Conservation (phyloP, 1,140 invertebrate species). For the Gryon sp. region DNA sequence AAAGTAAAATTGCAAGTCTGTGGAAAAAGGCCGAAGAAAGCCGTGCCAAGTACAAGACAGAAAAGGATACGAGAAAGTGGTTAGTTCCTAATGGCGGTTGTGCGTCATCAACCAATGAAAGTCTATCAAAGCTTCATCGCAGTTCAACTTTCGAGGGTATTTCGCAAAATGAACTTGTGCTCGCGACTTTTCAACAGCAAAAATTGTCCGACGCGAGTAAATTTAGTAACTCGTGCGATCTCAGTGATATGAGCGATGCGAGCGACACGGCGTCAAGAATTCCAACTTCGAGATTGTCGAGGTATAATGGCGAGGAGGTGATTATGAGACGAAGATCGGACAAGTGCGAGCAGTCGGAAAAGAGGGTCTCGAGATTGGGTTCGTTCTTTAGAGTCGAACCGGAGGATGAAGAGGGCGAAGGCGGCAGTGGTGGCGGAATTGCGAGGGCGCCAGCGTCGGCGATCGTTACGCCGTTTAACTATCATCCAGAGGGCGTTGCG, state of each 20-base stretch:
- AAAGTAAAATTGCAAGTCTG: slow-evolving; percentile 92
- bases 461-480: slow-evolving; percentile 81
- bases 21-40: slow-evolving; percentile 92
- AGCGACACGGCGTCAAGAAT: slow-evolving; percentile 68
- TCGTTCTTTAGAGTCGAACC: slow-evolving; percentile 53
- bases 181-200: slow-evolving; percentile 21
- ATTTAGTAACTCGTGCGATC: slow-evolving; percentile 73
- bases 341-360: slow-evolving; percentile 54
- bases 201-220: slow-evolving; percentile 29
- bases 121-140: slow-evolving; percentile 80
- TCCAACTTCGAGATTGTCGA: slow-evolving; percentile 65
- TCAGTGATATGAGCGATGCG: slow-evolving; percentile 69
- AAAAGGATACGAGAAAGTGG: slow-evolving; percentile 84
- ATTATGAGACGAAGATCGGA: slow-evolving; percentile 20
- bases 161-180: slow-evolving; percentile 71
- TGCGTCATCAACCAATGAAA: slow-evolving; percentile 13
- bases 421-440: slow-evolving; percentile 14
- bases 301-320: slow-evolving; percentile 59
- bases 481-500: slow-evolving; percentile 66
- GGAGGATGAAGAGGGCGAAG: slow-evolving; percentile 51
- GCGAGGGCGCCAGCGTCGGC: slow-evolving; percentile 74
- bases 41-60: slow-evolving; percentile 81
- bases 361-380: slow-evolving; percentile 74
- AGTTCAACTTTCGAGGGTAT: slow-evolving; percentile 87
- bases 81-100: slow-evolving; percentile 75